Percentiles rank a stretch among this genome's conserved stretches.
Conservation (phyloP, 2,797 vertebrate species). For the Antennarius maculatus region DNA sequence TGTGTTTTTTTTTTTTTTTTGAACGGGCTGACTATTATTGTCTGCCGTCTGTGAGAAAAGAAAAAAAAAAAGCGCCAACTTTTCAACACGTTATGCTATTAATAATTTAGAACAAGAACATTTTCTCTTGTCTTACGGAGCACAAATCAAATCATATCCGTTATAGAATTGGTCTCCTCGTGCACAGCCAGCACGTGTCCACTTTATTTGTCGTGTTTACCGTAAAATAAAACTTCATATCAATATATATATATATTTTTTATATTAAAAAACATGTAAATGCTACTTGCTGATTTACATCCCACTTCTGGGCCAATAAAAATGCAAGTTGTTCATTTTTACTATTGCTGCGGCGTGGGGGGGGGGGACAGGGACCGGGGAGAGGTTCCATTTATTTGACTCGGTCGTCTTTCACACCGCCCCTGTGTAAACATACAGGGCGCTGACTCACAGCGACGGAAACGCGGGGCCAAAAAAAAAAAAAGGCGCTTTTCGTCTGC, state of each 20-base stretch:
- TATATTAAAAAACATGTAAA: constrained; percentile 3
- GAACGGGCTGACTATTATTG: too few species aligned
- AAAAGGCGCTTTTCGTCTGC: constrained; percentile 36
- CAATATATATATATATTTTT: background rate
- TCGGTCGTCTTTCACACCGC: constrained; percentile 28
- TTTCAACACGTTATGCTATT: background rate
- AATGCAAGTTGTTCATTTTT: constrained; percentile 9
- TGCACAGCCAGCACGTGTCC: background rate
- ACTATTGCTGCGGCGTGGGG: constrained; percentile 2
- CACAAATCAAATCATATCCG: background rate
- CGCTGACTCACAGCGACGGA: constrained; percentile 63
- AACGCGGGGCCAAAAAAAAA: constrained; percentile 36
- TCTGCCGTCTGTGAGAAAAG: too few species aligned
- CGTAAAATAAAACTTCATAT: constrained; percentile 4
- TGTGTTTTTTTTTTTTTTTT: background rate
- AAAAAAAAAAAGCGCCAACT: too few species aligned
- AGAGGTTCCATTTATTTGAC: constrained; percentile 26
- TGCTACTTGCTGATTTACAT: constrained; percentile 9
- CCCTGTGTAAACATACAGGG: constrained; percentile 44
- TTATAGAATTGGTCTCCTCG: background rate
- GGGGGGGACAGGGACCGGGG: too few species aligned
- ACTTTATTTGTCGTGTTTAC: background rate
- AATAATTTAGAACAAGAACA: background rate
- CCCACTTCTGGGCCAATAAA: constrained; percentile 14
- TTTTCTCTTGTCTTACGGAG: background rate